A percentile compares a stretch with the other conserved stretches of the same genome.
These are phyloP conservation scores for Todus mexicanus DNA, from an alignment of 2,797 vertebrate genomes.

Conservation along the genomic window DNA sequence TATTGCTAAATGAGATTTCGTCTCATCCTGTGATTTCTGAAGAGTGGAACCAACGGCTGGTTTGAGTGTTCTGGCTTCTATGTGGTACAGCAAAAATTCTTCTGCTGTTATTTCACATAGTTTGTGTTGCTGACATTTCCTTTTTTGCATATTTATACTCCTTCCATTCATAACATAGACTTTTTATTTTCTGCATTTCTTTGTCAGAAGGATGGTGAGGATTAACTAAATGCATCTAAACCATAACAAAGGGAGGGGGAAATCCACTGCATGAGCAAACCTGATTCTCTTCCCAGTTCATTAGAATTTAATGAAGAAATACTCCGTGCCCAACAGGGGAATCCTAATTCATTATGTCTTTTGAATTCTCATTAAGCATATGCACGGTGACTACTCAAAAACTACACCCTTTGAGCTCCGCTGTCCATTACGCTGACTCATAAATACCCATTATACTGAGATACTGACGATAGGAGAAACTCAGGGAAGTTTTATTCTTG, in stretches of 20 bases:
- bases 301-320: slow-evolving; percentile 65
- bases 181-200: not conserved
- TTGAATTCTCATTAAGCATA: slow-evolving; percentile 51
- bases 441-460: slow-evolving; percentile 7
- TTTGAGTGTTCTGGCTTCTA: not conserved
- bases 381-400: not conserved
- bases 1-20: not conserved
- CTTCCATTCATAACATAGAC: not conserved
- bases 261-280: slow-evolving; percentile 4
- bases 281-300: slow-evolving; percentile 36
- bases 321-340: slow-evolving; percentile 44
- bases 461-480: not conserved
- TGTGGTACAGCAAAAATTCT: not conserved
- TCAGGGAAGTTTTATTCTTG: not conserved
- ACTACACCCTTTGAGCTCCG: not conserved
- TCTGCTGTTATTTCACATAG: not conserved
- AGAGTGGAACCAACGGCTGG: not conserved
- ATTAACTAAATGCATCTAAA: slow-evolving; percentile 20
- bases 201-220: not conserved
- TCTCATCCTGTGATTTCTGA: not conserved
- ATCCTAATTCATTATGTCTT: slow-evolving; percentile 60
- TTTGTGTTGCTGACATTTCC: not conserved
- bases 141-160: not conserved
- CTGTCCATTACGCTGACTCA: not conserved
- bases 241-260: not conserved